Conservation (phyloP, 2,888 invertebrate species). For the Pollenia amentaria region DNA sequence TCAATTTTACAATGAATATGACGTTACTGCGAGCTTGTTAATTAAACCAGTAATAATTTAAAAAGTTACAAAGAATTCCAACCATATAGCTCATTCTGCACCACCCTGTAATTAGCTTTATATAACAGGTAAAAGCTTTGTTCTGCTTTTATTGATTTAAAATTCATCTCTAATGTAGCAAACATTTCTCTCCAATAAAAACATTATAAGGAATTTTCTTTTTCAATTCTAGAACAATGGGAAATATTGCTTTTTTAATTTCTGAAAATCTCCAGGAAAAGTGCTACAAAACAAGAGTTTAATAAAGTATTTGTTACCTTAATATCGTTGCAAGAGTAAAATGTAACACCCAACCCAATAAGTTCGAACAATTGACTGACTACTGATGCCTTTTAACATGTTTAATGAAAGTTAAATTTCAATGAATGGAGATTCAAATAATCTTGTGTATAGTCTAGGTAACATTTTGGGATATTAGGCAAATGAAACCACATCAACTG, state of each 20-base stretch:
- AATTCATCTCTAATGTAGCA: neutral
- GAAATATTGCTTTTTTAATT: neutral
- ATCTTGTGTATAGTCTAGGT: neutral
- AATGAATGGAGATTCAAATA: no score
- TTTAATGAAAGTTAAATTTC: constrained; percentile 6
- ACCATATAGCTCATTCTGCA: no score
- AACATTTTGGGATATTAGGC: neutral
- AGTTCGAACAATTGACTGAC: neutral
- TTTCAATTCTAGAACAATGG: neutral
- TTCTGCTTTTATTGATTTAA: neutral
- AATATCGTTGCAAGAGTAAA: neutral
- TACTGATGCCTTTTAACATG: neutral
- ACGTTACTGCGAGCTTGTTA: no score
- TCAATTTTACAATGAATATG: no score
- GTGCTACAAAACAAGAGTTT: no score
- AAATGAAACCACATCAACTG: neutral
- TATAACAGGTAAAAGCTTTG: neutral
- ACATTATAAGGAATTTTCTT: neutral
- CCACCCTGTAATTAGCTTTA: no score
- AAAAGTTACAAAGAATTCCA: no score
- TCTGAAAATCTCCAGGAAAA: no score
- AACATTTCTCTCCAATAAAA: no score
- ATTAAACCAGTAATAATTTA: no score
- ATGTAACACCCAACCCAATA: neutral
- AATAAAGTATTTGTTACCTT: neutral